These are phyloP conservation scores for Drosophila ironensis DNA, from an alignment of 1,140 invertebrate species.

Conservation along the genomic window DNA sequence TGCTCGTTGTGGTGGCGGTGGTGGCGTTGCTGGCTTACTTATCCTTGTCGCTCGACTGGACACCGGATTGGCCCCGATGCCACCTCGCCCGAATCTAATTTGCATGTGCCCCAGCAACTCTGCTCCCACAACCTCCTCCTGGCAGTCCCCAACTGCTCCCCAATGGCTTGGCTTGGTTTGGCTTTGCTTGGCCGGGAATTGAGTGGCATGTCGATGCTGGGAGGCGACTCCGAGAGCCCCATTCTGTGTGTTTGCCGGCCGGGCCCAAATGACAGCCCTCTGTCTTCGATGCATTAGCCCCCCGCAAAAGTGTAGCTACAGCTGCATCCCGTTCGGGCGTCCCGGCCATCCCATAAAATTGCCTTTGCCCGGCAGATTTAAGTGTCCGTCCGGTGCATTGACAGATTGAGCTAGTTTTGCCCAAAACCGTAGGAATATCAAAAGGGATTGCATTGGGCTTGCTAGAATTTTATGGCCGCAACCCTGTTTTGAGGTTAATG, in stretches of 20 bases:
- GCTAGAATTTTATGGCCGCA: too few species aligned
- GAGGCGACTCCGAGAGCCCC: neutral
- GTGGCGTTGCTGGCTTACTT: slow-evolving; percentile 35
- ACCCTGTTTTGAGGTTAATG: too few species aligned
- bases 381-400: slow-evolving; percentile 31
- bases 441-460: slow-evolving; percentile 1
- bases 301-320: slow-evolving; percentile 37
- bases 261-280: slow-evolving; percentile 29
- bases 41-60: slow-evolving; percentile 51
- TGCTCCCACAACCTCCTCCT: slow-evolving; percentile 9
- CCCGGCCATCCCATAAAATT: too few species aligned
- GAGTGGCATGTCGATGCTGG: slow-evolving; percentile 6
- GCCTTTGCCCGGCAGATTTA: slow-evolving; percentile 15
- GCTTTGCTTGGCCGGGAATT: too few species aligned
- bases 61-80: slow-evolving; percentile 35
- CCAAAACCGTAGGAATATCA: neutral
- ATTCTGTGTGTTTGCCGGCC: slow-evolving; percentile 2
- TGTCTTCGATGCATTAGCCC: slow-evolving; percentile 60
- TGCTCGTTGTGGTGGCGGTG: too few species aligned
- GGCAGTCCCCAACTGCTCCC: slow-evolving; percentile 33
- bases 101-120: slow-evolving; percentile 32
- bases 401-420: slow-evolving; percentile 41
- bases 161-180: slow-evolving; percentile 25
- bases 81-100: slow-evolving; percentile 54
- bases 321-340: slow-evolving; percentile 12